These are phyloP conservation scores for Rhogogaster chlorosoma DNA, from an alignment of 2,888 invertebrate species.

Conservation along the genomic window DNA sequence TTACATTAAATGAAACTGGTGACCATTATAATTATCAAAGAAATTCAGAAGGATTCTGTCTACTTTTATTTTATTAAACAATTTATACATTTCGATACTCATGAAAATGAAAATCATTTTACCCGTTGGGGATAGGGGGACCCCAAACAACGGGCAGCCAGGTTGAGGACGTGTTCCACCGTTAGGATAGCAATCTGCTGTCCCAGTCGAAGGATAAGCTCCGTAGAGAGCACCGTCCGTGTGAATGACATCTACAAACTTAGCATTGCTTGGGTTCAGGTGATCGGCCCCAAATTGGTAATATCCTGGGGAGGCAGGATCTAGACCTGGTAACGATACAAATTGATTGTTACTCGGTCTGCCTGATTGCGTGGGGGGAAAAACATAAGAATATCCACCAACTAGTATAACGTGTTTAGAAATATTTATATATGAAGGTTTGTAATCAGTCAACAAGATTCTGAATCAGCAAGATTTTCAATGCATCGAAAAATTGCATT, in stretches of 20 bases:
- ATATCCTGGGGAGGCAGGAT: constrained; percentile 68
- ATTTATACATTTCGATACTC: not conserved
- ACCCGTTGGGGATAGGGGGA: constrained; percentile 58
- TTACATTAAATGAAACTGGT: not conserved
- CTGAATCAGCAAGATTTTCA: no score
- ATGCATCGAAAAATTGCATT: not conserved
- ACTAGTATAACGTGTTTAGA: no score
- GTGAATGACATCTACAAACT: constrained; percentile 66
- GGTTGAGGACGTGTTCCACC: constrained; percentile 67
- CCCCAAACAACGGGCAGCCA: constrained; percentile 62
- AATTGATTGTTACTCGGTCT: not conserved
- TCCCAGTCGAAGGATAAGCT: constrained; percentile 61
- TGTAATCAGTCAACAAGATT: not conserved
- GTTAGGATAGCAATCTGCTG: constrained; percentile 68
- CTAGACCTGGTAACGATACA: constrained; percentile 62
- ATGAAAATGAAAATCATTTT: not conserved
- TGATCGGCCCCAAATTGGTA: constrained; percentile 64
- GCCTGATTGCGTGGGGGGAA: not conserved
- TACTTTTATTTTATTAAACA: not conserved
- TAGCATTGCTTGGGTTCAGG: constrained; percentile 60
- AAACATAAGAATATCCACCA: not conserved
- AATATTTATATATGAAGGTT: not conserved
- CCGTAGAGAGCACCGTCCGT: constrained; percentile 69
- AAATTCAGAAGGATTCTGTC: not conserved
- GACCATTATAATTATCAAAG: not conserved